Base-by-base conservation (phyloP, 1,140 invertebrate genomes). In the Conopomorpha cramerella region DNA sequence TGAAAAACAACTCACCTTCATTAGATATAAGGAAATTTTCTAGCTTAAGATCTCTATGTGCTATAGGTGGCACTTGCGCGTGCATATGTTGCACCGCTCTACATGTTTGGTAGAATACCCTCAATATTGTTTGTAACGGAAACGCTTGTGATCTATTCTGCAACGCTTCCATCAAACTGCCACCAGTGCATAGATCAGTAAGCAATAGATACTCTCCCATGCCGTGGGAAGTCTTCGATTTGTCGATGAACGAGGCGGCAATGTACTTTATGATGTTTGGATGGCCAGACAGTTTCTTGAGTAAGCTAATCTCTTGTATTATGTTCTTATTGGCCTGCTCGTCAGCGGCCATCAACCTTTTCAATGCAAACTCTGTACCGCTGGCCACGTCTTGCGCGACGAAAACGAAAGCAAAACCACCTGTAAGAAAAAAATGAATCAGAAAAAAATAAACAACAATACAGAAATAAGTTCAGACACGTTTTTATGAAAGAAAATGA, bases 401-500 rank as follows among this genome's bases (percentile, higher is more conserved):
- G 82, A 91, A 97, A 32, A 97, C 93, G 81, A 93, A 90, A 31
- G 92, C 93, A 85, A 92, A 96, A 50, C 93, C 93, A 84, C 94
- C 94, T 96, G 73, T 48, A 79, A 85, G n/a, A 70, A 54, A 43
- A 46, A 39, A 38, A 38, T 29, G 19, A 23, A 6, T 23, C 10
- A 23, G 19, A n/a, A n/a, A n/a, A n/a, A n/a, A n/a, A n/a, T n/a
- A n/a, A n/a, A n/a, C n/a, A n/a, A n/a, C n/a, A n/a, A n/a, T n/a
- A n/a, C n/a, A n/a, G n/a, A n/a, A n/a, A n/a, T n/a, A n/a, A n/a
- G n/a, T n/a, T n/a, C n/a, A n/a, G n/a, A n/a, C n/a, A n/a, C n/a
- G n/a, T n/a, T n/a, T n/a, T n/a, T n/a, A n/a, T n/a, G n/a, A n/a
- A n/a, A n/a, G n/a, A n/a, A n/a, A n/a, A n/a, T n/a, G n/a, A n/a